These are phyloP conservation scores for Leptarthrus brevirostris DNA, from an alignment of 2,888 invertebrate genomes.

Conservation along the genomic window DNA sequence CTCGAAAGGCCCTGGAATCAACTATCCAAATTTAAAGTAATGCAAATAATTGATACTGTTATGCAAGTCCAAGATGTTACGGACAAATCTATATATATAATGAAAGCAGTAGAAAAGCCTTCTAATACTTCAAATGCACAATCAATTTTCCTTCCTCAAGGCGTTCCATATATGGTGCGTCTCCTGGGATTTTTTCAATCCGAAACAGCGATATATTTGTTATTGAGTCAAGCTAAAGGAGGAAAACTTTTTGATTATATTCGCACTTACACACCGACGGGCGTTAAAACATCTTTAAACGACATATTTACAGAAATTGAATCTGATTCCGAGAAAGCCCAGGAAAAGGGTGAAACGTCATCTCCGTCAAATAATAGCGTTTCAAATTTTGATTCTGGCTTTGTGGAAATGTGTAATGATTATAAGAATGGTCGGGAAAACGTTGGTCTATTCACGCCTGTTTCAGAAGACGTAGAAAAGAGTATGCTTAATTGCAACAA, in stretches of 20 bases:
- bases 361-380: neutral
- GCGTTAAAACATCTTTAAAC: constrained; percentile 55
- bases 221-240: constrained; percentile 64
- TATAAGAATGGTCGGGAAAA: constrained; percentile 16
- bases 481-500: neutral
- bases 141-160: constrained; percentile 64
- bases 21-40: constrained; percentile 65
- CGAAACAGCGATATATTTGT: constrained; percentile 64
- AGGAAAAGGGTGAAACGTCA: neutral
- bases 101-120: constrained; percentile 66
- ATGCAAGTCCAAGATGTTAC: constrained; percentile 66
- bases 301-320: constrained; percentile 60
- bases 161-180: constrained; percentile 65
- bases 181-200: constrained; percentile 65
- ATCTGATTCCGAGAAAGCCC: neutral
- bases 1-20: constrained; percentile 66
- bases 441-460: neutral
- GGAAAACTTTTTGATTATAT: constrained; percentile 64
- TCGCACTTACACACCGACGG: constrained; percentile 59
- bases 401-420: constrained; percentile 46
- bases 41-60: constrained; percentile 62
- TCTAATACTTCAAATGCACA: constrained; percentile 63
- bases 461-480: neutral
- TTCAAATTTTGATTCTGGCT: constrained; percentile 45
- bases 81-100: constrained; percentile 62